Evolutionary conservation across 1,140 invertebrate genomes (phyloP).

Genomic region (Oscheius sp.): DNA sequence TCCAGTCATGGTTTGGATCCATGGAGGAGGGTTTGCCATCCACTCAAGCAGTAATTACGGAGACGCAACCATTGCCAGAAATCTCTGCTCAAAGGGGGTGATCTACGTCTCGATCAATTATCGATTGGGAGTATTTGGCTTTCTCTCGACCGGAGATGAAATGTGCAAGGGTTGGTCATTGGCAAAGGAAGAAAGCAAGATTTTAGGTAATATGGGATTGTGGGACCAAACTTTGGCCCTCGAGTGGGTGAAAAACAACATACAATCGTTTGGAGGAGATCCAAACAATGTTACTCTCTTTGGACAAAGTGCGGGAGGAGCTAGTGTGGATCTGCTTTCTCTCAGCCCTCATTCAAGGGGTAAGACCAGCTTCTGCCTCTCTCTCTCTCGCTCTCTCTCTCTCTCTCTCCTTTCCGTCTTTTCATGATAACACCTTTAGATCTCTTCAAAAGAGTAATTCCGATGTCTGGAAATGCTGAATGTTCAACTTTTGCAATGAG

Average conservation of each 20-base stretch:
- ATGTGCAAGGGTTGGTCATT: constrained; percentile 29
- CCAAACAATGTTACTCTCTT: constrained; percentile 66
- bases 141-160: constrained; percentile 48
- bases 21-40: constrained; percentile 75
- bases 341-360: constrained; percentile 77
- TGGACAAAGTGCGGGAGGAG: constrained; percentile 72
- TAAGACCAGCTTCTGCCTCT: constrained; percentile 14
- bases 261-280: constrained; percentile 58
- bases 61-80: constrained; percentile 68
- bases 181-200: no score
- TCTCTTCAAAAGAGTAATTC: constrained; percentile 35
- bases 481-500: constrained; percentile 8
- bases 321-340: constrained; percentile 75
- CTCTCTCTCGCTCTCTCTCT: no score
- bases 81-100: constrained; percentile 69
- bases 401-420: no score
- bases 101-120: constrained; percentile 73
- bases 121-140: constrained; percentile 67
- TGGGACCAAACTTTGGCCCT: constrained; percentile 85
- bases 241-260: constrained; percentile 57
- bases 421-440: no score
- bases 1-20: constrained; percentile 76
- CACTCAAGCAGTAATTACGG: constrained; percentile 86
- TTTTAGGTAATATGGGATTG: constrained; percentile 64
- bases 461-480: constrained; percentile 21